Evolutionary conservation across 1,140 invertebrate species (phyloP).

Genomic region (Subanguina moxae): DNA sequence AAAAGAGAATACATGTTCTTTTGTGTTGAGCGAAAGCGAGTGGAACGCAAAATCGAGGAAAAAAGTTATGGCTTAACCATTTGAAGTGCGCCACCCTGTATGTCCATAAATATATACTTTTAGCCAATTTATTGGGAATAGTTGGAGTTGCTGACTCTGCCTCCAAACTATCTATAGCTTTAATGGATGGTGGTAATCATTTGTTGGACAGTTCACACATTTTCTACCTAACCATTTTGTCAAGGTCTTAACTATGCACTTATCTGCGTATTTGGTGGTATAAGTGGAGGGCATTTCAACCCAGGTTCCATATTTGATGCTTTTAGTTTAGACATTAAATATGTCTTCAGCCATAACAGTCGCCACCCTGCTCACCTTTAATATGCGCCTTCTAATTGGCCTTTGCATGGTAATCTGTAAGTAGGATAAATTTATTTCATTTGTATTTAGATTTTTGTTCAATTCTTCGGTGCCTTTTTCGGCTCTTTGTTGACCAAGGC

Average conservation of each 20-base stretch:
- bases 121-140: slow-evolving; percentile 21
- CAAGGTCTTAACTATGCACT: neutral
- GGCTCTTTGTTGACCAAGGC: slow-evolving; percentile 23
- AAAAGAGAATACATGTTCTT: too few relatives aligned
- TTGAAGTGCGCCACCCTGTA: neutral
- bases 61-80: neutral
- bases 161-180: neutral
- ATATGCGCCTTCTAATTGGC: slow-evolving; percentile 15
- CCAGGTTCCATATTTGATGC: slow-evolving; percentile 7
- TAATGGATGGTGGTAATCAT: neutral
- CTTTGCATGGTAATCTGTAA: slow-evolving; percentile 12
- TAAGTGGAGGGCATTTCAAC: slow-evolving; percentile 14
- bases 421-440: neutral
- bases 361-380: slow-evolving; percentile 17
- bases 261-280: slow-evolving; percentile 7
- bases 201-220: neutral
- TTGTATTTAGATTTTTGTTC: slow-evolving; percentile 19
- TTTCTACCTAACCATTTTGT: too few relatives aligned
- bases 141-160: slow-evolving; percentile 2
- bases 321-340: neutral
- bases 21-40: too few relatives aligned
- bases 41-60: too few relatives aligned
- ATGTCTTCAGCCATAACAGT: slow-evolving; percentile 22
- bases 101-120: neutral
- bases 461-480: slow-evolving; percentile 34